These are phyloP conservation scores for Standfussiana lucernea DNA, from an alignment of 2,888 invertebrate genomes.

Conservation along the genomic window DNA sequence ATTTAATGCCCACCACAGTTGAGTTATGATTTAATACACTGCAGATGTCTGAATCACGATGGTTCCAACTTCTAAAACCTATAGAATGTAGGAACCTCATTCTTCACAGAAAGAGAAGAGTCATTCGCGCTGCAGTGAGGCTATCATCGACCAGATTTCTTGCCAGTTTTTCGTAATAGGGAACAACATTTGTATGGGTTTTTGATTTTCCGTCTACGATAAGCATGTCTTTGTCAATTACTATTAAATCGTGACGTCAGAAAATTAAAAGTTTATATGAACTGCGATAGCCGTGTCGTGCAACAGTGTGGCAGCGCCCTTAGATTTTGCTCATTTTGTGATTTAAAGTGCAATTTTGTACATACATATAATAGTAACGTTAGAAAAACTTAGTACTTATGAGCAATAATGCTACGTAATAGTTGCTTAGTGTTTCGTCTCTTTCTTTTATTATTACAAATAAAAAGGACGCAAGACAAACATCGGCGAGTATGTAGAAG, in stretches of 20 bases:
- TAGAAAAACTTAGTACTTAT: slow-evolving; percentile 64
- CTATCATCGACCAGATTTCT: background rate
- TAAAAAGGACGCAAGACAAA: slow-evolving; percentile 66
- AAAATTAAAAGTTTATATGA: slow-evolving; percentile 31
- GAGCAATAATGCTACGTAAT: slow-evolving; percentile 63
- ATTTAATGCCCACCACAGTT: background rate
- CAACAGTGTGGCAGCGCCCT: slow-evolving; percentile 21
- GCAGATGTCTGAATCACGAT: background rate
- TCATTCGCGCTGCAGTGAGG: background rate
- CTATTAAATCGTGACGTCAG: slow-evolving; percentile 27
- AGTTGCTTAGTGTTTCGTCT: slow-evolving; percentile 68
- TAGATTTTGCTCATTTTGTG: slow-evolving; percentile 63
- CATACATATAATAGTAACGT: slow-evolving; percentile 54
- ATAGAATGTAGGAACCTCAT: background rate
- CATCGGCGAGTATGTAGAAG: slow-evolving; percentile 53
- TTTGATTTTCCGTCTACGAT: slow-evolving; percentile 43
- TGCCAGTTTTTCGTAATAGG: background rate
- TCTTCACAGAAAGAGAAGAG: slow-evolving; percentile 9
- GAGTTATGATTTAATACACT: background rate
- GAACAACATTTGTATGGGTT: slow-evolving; percentile 8
- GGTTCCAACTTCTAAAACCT: background rate
- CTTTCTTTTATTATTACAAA: slow-evolving; percentile 69
- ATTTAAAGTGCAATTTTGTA: slow-evolving; percentile 68
- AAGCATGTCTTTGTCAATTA: slow-evolving; percentile 51
- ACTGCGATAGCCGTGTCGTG: slow-evolving; percentile 20